phyloP scores from a whole-genome alignment of 1,140 invertebrate genomes.

The Elysia chlorotica region DNA sequence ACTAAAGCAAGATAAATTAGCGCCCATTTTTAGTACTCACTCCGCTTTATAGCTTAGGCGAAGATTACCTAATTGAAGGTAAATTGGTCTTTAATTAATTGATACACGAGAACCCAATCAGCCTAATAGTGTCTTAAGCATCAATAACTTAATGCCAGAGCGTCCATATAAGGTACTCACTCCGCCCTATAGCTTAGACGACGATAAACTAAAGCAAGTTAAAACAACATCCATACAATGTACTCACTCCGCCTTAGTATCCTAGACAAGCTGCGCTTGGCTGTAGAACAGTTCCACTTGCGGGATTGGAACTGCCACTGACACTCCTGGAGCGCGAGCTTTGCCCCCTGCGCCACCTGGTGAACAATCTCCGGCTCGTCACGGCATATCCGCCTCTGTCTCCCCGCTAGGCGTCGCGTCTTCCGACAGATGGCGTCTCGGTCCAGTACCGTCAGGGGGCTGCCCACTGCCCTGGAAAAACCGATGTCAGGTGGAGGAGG shows the following conservation, averaged over 20 bases:
- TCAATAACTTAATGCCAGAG: too few species aligned
- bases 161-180: too few species aligned
- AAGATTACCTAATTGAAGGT: too few species aligned
- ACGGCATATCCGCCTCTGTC: slow-evolving; percentile 69
- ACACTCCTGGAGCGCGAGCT: slow-evolving; percentile 57
- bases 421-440: slow-evolving; percentile 85
- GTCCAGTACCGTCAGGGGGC: slow-evolving; percentile 85
- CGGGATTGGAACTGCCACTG: slow-evolving; percentile 57
- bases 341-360: slow-evolving; percentile 57
- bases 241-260: slow-evolving; percentile 69
- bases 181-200: too few species aligned
- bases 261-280: slow-evolving; percentile 59
- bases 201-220: too few species aligned
- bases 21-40: too few species aligned
- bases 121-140: too few species aligned
- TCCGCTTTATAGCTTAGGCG: too few species aligned
- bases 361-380: slow-evolving; percentile 60
- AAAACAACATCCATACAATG: neutral
- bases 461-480: slow-evolving; percentile 64
- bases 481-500: too few species aligned
- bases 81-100: too few species aligned
- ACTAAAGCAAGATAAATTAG: too few species aligned
- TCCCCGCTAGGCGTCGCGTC: slow-evolving; percentile 71
- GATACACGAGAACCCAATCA: too few species aligned
- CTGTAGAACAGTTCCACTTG: slow-evolving; percentile 60